phyloP scores from a whole-genome alignment of 2,113 vertebrate genomes.

The Sarotherodon lohbergeri region DNA sequence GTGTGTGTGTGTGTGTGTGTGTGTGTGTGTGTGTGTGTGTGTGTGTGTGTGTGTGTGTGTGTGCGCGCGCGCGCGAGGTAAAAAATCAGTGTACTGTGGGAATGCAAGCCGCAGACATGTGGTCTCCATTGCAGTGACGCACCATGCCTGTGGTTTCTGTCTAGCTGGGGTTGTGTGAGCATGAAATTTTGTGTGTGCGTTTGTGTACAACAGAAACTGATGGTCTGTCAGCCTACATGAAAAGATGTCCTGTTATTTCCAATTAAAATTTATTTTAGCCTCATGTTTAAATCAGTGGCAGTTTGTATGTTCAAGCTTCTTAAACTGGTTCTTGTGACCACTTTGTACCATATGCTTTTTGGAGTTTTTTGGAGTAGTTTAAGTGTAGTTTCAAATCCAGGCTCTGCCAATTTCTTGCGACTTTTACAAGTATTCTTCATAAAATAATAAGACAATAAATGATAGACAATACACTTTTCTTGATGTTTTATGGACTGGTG shows the following conservation, averaged over 20 bases:
- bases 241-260: neutral
- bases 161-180: slow-evolving; percentile 5
- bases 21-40: too few relatives aligned
- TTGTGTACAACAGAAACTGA: neutral
- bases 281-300: neutral
- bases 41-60: too few relatives aligned
- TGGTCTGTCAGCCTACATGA: neutral
- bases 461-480: neutral
- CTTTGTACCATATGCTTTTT: neutral
- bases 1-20: too few relatives aligned
- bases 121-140: slow-evolving; percentile 59
- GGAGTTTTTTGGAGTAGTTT: neutral
- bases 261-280: neutral
- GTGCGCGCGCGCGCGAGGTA: neutral
- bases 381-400: neutral
- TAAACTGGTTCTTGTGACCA: neutral
- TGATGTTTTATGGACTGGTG: neutral
- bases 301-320: neutral
- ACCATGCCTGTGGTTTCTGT: slow-evolving; percentile 58
- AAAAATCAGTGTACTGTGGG: slow-evolving; percentile 49
- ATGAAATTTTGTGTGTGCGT: neutral
- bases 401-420: neutral
- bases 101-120: slow-evolving; percentile 61
- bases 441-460: neutral
- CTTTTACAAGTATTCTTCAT: neutral